Evolutionary conservation across 2,113 vertebrate species (phyloP), one percentile per base, ranked within the genome.

Genomic region (Tragulus kanchil): DNA sequence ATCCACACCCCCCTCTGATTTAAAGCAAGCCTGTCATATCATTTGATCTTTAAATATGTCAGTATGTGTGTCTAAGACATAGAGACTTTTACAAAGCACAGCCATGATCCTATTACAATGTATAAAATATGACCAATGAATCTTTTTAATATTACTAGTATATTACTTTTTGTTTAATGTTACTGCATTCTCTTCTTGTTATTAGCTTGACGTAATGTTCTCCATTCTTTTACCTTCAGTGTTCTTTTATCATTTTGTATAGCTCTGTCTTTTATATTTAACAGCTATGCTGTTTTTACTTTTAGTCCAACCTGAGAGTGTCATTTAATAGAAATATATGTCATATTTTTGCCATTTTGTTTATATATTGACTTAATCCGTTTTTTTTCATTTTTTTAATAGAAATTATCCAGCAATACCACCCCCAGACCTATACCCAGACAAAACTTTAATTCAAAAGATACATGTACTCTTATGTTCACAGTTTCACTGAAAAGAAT

Each of bases 291-390:
- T 82, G 6, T 64, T 78, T 93, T 85, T 94, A 85, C 59, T 78
- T 94, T 92, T 79, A 89, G 58, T n/a, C 13, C 36, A 85, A n/a
- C 36, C 36, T 75, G 36, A 82, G 8, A 71, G 42, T 78, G 36
- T 67, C 36, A 94, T 96, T 77, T 71, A 92, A 77, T 91, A 42
- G 54, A 48, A 93, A 71, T 58, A 25, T 36, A 88, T 77, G 81
- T 92, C 42, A 52, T 56, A 23, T 86, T 85, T 75, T 2, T 86
- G 15, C n/a, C 31, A 85, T 89, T 94, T 89, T n/a, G 69, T 87
- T 87, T 56, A 56, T 56, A 52, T 94, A 73, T 85, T 78, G 3
- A 67, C 25, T 61, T 84, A 71, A 9, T 79, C 42, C 13, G 62
- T 89, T 89, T 59, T 79, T 58, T 97, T 75, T 50, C 36, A 5